phyloP scores from a whole-genome alignment of 53 echinoderm and acorn worm genomes.

The Hippasteria phrygiana region DNA sequence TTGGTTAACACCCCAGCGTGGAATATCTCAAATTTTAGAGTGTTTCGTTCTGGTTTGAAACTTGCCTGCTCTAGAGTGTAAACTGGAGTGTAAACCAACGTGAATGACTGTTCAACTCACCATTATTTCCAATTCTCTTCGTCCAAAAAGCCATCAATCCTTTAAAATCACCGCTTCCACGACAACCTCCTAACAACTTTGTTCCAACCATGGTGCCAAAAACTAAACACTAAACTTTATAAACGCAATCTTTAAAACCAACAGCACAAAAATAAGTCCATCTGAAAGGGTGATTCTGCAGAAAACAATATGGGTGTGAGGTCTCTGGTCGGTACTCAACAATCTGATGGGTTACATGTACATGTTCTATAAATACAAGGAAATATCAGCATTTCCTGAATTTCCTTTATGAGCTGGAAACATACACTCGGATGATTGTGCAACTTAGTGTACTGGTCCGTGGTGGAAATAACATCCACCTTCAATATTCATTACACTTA shows the following conservation, averaged over 20 bases:
- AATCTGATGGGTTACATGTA: not conserved
- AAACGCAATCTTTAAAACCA: not conserved
- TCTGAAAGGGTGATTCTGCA: not conserved
- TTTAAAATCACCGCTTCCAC: slow-evolving; percentile 26
- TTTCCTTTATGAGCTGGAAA: not conserved
- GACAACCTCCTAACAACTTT: not conserved
- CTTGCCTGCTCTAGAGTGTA: no score
- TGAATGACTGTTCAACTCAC: not conserved
- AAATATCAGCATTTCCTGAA: slow-evolving; percentile 13
- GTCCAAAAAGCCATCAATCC: slow-evolving; percentile 24
- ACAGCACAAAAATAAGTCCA: not conserved
- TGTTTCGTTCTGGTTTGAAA: no score
- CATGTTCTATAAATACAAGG: not conserved
- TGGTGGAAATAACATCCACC: not conserved
- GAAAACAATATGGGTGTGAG: not conserved
- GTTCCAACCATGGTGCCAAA: not conserved
- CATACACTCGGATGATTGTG: not conserved
- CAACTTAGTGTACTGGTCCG: no score
- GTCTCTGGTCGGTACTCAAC: no score
- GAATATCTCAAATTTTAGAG: no score
- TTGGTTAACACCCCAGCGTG: no score
- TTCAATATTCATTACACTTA: not conserved
- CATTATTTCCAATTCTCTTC: not conserved
- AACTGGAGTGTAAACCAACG: no score
- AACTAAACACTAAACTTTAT: not conserved